A percentile compares a stretch with the other conserved stretches of the same genome.
Evolutionary conservation across 2,888 invertebrate species (phyloP).

Genomic region (Caprella mutica): DNA sequence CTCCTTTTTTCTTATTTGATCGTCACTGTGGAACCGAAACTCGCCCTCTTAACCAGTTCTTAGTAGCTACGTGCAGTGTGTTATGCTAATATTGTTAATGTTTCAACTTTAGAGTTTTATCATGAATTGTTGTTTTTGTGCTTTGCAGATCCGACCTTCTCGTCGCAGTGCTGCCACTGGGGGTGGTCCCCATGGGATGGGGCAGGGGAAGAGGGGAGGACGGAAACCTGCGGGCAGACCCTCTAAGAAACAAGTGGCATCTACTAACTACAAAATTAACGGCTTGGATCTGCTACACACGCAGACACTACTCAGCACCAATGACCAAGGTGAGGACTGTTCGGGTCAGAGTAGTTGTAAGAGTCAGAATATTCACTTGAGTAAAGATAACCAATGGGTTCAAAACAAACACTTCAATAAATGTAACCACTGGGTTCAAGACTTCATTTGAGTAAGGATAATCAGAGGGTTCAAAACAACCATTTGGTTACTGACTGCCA

Average conservation of each 20-base stretch:
- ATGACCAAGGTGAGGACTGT: constrained; percentile 1
- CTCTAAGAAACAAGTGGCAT: constrained; percentile 38
- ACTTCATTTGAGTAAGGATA: too few species aligned
- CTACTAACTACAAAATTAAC: constrained; percentile 52
- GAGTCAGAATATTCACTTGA: too few species aligned
- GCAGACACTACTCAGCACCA: constrained; percentile 72
- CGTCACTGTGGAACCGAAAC: too few species aligned
- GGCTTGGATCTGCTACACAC: constrained; percentile 79
- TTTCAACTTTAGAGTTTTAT: neutral
- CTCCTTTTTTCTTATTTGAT: too few species aligned
- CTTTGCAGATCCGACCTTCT: constrained; percentile 1
- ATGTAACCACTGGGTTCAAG: too few species aligned
- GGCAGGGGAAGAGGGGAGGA: constrained; percentile 42
- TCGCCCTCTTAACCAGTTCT: too few species aligned
- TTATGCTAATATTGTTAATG: neutral
- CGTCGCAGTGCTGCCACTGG: constrained; percentile 4
- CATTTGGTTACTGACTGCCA: too few species aligned
- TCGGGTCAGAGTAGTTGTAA: too few species aligned
- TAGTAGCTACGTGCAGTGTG: neutral
- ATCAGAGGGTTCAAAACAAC: too few species aligned
- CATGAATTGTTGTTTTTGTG: neutral
- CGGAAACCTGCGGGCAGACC: constrained; percentile 51
- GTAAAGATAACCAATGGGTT: too few species aligned
- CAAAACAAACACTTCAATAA: too few species aligned
- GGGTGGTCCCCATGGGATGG: constrained; percentile 1